These are phyloP conservation scores for Melanostigma gelatinosum DNA, from an alignment of 2,113 vertebrate genomes.

Conservation along the genomic window DNA sequence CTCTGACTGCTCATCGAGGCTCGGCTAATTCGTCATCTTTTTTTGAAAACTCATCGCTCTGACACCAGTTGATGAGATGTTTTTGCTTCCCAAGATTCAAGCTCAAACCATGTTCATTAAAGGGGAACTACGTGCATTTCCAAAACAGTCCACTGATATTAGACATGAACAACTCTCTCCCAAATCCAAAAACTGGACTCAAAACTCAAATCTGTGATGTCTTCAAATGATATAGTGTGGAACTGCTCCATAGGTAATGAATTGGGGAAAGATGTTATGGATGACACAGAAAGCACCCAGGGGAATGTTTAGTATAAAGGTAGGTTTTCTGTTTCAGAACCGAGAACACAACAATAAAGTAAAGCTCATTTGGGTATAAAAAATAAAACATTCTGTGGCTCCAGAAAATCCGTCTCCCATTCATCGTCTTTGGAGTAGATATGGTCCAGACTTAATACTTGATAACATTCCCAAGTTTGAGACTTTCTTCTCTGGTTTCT, in stretches of 20 bases:
- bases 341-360: neutral
- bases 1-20: conserved; percentile 58
- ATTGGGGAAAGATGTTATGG: neutral
- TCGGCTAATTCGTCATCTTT: conserved; percentile 68
- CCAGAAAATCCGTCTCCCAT: neutral
- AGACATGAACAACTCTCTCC: neutral
- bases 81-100: conserved; percentile 10
- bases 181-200: neutral
- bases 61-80: conserved; percentile 40
- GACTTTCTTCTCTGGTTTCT: neutral
- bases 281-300: neutral
- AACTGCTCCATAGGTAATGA: neutral
- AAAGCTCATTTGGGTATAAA: neutral
- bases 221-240: neutral
- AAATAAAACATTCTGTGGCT: neutral
- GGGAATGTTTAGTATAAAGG: neutral
- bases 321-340: neutral
- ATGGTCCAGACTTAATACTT: neutral
- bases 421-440: neutral
- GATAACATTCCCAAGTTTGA: neutral
- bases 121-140: neutral
- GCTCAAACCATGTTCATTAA: too few relatives aligned
- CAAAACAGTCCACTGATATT: neutral
- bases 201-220: neutral
- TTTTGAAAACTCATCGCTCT: conserved; percentile 67